Evolutionary conservation across 1,140 invertebrate genomes (phyloP).

Genomic region (Marisa cornuarietis): DNA sequence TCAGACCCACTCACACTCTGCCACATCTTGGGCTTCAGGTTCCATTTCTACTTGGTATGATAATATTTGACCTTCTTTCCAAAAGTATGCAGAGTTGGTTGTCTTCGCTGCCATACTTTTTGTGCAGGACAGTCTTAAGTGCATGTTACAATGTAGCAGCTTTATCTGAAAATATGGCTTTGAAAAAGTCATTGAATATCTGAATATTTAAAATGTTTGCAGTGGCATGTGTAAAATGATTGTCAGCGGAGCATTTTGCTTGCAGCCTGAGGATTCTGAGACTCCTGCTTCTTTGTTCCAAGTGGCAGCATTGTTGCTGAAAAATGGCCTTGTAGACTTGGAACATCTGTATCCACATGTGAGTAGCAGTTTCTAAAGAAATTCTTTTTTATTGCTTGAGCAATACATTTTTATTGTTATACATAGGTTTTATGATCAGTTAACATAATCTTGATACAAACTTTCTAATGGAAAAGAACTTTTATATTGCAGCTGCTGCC

Average conservation of each 20-base stretch:
- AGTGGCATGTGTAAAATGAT: background rate
- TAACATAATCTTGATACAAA: background rate
- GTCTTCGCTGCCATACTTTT: too few relatives aligned
- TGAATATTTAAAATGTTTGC: background rate
- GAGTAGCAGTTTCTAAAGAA: constrained; percentile 59
- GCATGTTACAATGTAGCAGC: too few relatives aligned
- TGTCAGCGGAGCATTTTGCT: constrained; percentile 36
- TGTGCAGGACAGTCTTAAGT: too few relatives aligned
- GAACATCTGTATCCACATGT: constrained; percentile 93
- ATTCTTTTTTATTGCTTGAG: background rate
- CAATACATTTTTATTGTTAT: background rate
- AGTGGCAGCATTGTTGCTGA: constrained; percentile 88
- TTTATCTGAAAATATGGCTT: too few relatives aligned
- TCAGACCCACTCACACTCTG: constrained; percentile 77
- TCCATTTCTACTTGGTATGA: constrained; percentile 76
- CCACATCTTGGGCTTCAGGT: constrained; percentile 95
- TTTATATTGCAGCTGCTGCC: constrained; percentile 76
- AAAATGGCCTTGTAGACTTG: constrained; percentile 85
- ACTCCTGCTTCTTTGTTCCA: constrained; percentile 87
- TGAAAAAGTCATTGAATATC: background rate
- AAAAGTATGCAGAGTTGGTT: too few relatives aligned
- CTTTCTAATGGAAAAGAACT: background rate
- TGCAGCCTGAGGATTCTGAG: constrained; percentile 69
- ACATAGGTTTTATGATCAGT: constrained; percentile 5
- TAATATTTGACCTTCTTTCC: too few relatives aligned